phyloP scores from a whole-genome alignment of 2,113 vertebrate genomes.

The Brienomyrus brachyistius region DNA sequence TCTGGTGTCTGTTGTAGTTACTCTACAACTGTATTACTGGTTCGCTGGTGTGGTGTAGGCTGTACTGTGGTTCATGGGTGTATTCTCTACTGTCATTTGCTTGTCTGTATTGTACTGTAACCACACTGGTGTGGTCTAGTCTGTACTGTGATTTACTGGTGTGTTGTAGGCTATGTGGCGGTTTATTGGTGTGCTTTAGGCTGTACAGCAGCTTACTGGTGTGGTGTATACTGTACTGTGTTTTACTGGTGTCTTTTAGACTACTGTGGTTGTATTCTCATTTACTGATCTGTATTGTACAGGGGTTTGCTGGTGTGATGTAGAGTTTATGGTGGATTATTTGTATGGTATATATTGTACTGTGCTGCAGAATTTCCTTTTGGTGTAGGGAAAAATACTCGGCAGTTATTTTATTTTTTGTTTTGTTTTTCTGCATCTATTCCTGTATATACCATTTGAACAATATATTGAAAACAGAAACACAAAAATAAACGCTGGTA shows the following conservation, averaged over 20 bases:
- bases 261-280: background rate
- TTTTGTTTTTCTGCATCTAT: background rate
- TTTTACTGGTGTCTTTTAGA: background rate
- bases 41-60: background rate
- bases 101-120: background rate
- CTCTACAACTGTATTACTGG: background rate
- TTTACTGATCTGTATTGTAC: background rate
- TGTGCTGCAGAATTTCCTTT: background rate
- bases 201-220: background rate
- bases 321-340: background rate
- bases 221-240: background rate
- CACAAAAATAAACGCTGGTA: background rate
- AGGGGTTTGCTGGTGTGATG: background rate
- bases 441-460: background rate
- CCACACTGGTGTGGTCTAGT: too few species aligned
- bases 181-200: background rate
- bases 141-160: background rate
- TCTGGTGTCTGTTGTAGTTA: background rate
- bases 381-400: background rate
- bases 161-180: background rate
- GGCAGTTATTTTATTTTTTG: background rate
- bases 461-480: background rate
- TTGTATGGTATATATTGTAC: background rate
- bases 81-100: background rate
- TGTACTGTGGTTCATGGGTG: background rate